phyloP scores from a whole-genome alignment of 2,113 vertebrate genomes.

The Rhinolophus ferrumequinum region DNA sequence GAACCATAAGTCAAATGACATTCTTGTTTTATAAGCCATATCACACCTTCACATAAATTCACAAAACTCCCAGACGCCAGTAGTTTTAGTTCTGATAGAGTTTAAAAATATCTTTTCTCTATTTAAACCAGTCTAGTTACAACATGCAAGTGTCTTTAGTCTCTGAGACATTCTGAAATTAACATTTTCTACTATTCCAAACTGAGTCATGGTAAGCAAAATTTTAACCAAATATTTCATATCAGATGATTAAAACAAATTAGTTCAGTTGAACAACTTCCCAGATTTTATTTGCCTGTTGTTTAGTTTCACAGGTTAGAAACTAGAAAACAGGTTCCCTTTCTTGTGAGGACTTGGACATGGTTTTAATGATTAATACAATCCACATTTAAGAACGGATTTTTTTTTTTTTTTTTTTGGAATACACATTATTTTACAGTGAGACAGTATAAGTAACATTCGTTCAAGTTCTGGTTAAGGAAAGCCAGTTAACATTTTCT shows the following conservation, averaged over 20 bases:
- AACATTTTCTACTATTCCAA: constrained; percentile 41
- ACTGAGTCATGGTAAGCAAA: constrained; percentile 33
- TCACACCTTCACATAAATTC: neutral
- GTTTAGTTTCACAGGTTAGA: constrained; percentile 64
- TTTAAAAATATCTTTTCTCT: constrained; percentile 15
- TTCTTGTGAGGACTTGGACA: constrained; percentile 45
- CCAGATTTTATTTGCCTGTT: constrained; percentile 71
- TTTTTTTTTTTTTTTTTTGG: neutral
- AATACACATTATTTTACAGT: neutral
- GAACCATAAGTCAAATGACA: neutral
- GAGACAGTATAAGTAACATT: neutral
- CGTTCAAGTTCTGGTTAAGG: neutral
- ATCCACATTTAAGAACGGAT: neutral
- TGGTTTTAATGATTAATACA: constrained; percentile 9
- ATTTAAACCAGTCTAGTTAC: neutral
- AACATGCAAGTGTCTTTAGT: neutral
- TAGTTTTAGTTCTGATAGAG: neutral
- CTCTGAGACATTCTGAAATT: constrained; percentile 6
- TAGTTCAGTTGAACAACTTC: constrained; percentile 69
- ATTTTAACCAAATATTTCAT: constrained; percentile 59
- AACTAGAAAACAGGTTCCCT: constrained; percentile 31
- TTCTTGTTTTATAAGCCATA: neutral
- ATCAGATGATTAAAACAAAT: constrained; percentile 71
- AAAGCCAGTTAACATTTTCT: neutral
- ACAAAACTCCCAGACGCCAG: neutral